These are phyloP conservation scores for Dyspetes luteomarginatus DNA, from an alignment of 2,888 invertebrate genomes.

Conservation along the genomic window DNA sequence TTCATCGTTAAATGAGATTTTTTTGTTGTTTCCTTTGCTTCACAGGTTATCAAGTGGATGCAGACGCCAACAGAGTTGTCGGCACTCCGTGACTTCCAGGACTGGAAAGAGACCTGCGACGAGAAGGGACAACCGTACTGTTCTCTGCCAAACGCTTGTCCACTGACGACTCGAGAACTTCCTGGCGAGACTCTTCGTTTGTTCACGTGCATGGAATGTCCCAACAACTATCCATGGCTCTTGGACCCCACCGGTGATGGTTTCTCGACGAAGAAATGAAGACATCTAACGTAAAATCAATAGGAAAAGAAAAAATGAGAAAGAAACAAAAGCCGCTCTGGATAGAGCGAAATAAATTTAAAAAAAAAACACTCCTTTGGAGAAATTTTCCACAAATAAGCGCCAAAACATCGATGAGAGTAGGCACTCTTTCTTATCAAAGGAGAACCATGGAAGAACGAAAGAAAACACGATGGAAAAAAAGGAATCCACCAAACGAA, in stretches of 20 bases:
- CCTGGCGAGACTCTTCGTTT: slow-evolving; percentile 96
- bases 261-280: slow-evolving; percentile 92
- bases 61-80: slow-evolving; percentile 96
- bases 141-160: slow-evolving; percentile 95
- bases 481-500: slow-evolving; percentile 7
- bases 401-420: neutral
- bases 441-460: neutral
- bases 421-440: neutral
- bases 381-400: neutral
- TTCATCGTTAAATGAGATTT: neutral
- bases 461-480: neutral
- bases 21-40: neutral
- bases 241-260: slow-evolving; percentile 97
- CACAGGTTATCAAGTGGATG: slow-evolving; percentile 97
- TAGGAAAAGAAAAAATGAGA: neutral
- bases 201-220: slow-evolving; percentile 98
- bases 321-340: neutral
- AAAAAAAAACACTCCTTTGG: slow-evolving; percentile 6
- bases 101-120: slow-evolving; percentile 98
- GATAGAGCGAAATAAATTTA: neutral
- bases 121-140: slow-evolving; percentile 97
- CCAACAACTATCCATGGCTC: slow-evolving; percentile 97
- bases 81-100: slow-evolving; percentile 94
- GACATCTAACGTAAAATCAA: slow-evolving; percentile 61
- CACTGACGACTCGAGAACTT: slow-evolving; percentile 93